phyloP scores from a whole-genome alignment of 2,888 invertebrate genomes.

The Piscicola geometra region DNA sequence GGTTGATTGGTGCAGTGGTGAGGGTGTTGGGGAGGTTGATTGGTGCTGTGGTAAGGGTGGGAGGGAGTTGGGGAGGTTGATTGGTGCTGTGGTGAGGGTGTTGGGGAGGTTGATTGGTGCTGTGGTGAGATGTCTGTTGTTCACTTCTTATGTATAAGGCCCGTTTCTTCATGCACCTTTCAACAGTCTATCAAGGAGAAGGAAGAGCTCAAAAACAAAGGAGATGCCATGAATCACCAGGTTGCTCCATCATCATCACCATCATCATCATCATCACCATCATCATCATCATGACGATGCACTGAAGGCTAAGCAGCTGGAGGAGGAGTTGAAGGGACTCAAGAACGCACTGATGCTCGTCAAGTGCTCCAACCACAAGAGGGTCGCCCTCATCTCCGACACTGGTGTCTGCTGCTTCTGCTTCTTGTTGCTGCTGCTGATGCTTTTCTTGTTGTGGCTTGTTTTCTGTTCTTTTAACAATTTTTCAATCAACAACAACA shows the following conservation, averaged over 20 bases:
- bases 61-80: no score
- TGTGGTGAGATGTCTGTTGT: not conserved
- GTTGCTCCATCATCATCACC: not conserved
- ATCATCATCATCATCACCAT: not conserved
- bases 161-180: no score
- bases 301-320: not conserved
- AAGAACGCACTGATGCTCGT: slow-evolving; percentile 14
- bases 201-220: slow-evolving; percentile 23
- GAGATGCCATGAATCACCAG: not conserved
- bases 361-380: slow-evolving; percentile 11
- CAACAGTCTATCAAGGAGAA: slow-evolving; percentile 26
- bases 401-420: not conserved
- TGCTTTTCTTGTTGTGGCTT: not conserved
- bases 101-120: no score
- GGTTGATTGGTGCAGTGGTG: no score
- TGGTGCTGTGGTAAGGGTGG: no score
- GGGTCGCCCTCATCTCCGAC: not conserved
- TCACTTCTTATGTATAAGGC: no score
- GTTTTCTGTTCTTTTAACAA: no score
- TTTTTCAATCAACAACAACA: not conserved
- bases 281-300: no score
- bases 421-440: not conserved
- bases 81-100: no score
- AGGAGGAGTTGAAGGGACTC: slow-evolving; percentile 23
- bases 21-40: no score